These are phyloP conservation scores for Carcharodon carcharias DNA, from an alignment of 2,797 vertebrate species.

Conservation along the genomic window DNA sequence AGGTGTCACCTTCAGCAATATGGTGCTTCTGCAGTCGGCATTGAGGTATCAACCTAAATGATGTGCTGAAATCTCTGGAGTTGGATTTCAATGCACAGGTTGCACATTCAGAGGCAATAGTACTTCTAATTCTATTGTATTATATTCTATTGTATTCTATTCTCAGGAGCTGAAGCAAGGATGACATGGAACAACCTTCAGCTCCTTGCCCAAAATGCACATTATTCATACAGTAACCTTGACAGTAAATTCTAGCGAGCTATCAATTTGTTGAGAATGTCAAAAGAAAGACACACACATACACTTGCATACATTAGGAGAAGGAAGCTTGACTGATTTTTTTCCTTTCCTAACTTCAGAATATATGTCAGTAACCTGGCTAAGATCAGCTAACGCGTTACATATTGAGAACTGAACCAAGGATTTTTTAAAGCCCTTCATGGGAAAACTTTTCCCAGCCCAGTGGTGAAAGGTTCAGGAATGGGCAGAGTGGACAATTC, in stretches of 20 bases:
- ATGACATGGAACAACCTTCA: not conserved
- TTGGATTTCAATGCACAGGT: not conserved
- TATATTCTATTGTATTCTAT: too few relatives aligned
- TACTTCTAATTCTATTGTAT: not conserved
- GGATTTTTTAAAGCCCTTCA: not conserved
- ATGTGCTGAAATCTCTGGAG: not conserved
- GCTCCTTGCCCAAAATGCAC: not conserved
- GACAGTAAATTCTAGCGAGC: too few relatives aligned
- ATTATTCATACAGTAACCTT: too few relatives aligned
- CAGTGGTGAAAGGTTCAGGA: not conserved
- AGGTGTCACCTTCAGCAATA: too few relatives aligned
- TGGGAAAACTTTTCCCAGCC: not conserved
- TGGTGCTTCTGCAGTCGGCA: too few relatives aligned
- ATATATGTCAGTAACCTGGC: not conserved
- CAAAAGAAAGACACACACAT: too few relatives aligned
- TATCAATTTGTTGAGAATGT: too few relatives aligned
- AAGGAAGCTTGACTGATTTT: not conserved
- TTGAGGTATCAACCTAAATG: not conserved
- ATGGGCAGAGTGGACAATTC: not conserved
- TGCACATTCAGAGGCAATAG: not conserved
- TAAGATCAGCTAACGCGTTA: not conserved
- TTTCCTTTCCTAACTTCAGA: not conserved
- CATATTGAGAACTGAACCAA: not conserved
- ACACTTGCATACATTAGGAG: too few relatives aligned
- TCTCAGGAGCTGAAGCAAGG: not conserved